Percentiles rank a stretch among this genome's conserved stretches.
phyloP scores from a whole-genome alignment of 2,113 vertebrate genomes.

The Tretioscincus oriximinensis region DNA sequence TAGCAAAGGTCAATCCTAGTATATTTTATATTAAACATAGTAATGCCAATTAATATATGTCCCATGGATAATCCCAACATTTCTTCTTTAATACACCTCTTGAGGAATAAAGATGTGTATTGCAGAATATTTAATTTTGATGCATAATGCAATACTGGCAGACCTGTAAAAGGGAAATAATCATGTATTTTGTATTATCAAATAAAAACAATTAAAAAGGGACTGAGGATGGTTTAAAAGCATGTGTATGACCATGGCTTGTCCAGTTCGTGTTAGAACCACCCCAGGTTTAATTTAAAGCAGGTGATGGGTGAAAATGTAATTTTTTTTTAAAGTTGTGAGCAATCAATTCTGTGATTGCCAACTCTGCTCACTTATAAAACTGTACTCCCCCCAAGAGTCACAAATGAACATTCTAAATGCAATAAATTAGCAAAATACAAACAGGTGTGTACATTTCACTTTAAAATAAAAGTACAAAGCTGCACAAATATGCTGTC shows the following conservation, averaged over 20 bases:
- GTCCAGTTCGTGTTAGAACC: background rate
- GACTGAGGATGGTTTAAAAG: too few species aligned
- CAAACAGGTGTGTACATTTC: conserved; percentile 42
- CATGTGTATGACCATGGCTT: too few species aligned
- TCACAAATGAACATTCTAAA: conserved; percentile 19
- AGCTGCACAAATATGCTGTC: conserved; percentile 55
- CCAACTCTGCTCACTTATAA: background rate
- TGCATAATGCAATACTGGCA: too few species aligned
- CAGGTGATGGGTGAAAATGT: background rate
- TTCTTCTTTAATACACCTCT: too few species aligned
- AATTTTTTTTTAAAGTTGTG: background rate
- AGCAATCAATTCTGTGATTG: background rate
- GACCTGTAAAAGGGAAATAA: too few species aligned
- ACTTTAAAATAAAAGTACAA: conserved; percentile 46
- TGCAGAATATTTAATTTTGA: too few species aligned
- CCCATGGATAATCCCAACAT: too few species aligned
- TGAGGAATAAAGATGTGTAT: too few species aligned
- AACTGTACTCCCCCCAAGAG: conserved; percentile 26
- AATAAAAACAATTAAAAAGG: background rate
- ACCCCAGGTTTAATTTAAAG: background rate
- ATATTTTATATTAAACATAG: too few species aligned
- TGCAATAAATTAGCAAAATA: conserved; percentile 36
- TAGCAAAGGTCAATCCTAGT: too few species aligned
- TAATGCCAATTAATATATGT: too few species aligned
- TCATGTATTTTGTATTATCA: background rate